Evolutionary conservation across 2,113 vertebrate species (phyloP).

Genomic region (Callionymus lyra): DNA sequence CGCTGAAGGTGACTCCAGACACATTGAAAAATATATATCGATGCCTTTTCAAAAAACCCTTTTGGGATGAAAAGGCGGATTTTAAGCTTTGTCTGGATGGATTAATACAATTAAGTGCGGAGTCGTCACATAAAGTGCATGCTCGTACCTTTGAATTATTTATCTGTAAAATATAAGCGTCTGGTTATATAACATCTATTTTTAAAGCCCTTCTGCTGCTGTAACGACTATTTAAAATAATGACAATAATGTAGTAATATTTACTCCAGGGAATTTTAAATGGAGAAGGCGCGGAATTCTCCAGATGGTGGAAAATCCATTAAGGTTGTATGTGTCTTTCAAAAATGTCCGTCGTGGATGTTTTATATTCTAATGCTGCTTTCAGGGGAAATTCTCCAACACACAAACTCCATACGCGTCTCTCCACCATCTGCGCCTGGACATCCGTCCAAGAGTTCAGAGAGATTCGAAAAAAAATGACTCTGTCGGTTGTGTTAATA

Average conservation of each 20-base stretch:
- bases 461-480: too few relatives aligned
- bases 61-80: too few relatives aligned
- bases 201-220: background rate
- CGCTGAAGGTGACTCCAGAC: too few relatives aligned
- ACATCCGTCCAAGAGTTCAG: slow-evolving; percentile 5
- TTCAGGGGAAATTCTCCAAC: slow-evolving; percentile 16
- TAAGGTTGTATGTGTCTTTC: background rate
- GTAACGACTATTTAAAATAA: slow-evolving; percentile 5
- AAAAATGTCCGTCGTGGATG: slow-evolving; percentile 16
- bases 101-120: too few relatives aligned
- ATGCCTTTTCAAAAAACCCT: too few relatives aligned
- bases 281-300: background rate
- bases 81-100: too few relatives aligned
- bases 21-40: too few relatives aligned
- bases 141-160: too few relatives aligned
- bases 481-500: too few relatives aligned
- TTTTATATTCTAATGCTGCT: slow-evolving; percentile 29
- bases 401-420: slow-evolving; percentile 18
- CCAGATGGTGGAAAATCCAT: slow-evolving; percentile 6
- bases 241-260: slow-evolving; percentile 8
- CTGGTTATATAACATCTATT: slow-evolving; percentile 2
- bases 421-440: slow-evolving; percentile 27
- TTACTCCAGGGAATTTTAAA: slow-evolving; percentile 2
- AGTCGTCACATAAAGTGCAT: too few relatives aligned
- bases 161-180: too few relatives aligned